phyloP scores from a whole-genome alignment of 2,888 invertebrate species.

The Tenthredo livida region DNA sequence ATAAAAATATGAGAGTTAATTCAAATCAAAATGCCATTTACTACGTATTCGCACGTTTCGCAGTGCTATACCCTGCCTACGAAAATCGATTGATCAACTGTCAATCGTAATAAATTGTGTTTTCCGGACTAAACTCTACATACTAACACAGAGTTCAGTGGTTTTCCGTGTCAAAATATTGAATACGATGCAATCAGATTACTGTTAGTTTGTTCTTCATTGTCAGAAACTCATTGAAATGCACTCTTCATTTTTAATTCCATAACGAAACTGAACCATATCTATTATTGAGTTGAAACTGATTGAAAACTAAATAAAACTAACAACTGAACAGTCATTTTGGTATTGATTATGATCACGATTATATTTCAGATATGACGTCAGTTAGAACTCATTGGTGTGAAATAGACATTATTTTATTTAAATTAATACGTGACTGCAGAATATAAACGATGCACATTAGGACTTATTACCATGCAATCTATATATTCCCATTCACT shows the following conservation, averaged over 20 bases:
- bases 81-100: background rate
- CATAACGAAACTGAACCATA: background rate
- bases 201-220: background rate
- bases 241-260: background rate
- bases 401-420: background rate
- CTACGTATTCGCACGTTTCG: background rate
- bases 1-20: background rate
- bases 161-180: background rate
- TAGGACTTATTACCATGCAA: background rate
- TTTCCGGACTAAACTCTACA: background rate
- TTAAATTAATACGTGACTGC: background rate
- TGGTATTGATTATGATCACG: background rate
- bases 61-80: background rate
- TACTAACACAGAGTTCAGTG: too few relatives aligned
- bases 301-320: background rate
- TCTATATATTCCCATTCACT: background rate
- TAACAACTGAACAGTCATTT: background rate
- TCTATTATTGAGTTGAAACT: background rate
- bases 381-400: background rate
- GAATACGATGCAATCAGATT: too few relatives aligned
- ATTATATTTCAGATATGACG: background rate
- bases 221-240: background rate
- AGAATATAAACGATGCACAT: background rate
- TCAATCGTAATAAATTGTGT: background rate
- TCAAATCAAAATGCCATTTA: background rate